A percentile compares a stretch with the other conserved stretches of the same genome.
These are phyloP conservation scores for Drosophila eugracilis DNA, from an alignment of 1,140 invertebrate genomes.

Conservation along the genomic window DNA sequence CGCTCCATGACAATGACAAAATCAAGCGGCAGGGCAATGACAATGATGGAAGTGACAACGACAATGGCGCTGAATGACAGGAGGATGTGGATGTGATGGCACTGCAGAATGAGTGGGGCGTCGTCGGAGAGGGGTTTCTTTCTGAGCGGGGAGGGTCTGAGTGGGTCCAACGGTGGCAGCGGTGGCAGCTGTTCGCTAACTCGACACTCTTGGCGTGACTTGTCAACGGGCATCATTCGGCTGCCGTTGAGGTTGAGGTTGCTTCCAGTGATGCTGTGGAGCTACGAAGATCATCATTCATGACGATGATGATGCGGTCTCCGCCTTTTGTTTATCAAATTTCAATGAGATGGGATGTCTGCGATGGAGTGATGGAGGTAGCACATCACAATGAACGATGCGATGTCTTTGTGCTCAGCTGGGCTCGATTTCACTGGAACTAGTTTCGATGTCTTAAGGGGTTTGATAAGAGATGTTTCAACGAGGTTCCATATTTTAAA, in stretches of 20 bases:
- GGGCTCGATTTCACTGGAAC: conserved; percentile 9
- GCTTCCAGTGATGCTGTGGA: conserved; percentile 21
- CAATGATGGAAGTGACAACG: conserved; percentile 77
- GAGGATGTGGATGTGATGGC: conserved; percentile 54
- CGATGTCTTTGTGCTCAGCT: conserved; percentile 13
- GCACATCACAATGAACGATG: conserved; percentile 20
- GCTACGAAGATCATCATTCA: conserved; percentile 38
- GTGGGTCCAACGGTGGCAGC: conserved; percentile 44
- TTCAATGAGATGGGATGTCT: conserved; percentile 36
- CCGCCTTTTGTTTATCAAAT: conserved; percentile 56
- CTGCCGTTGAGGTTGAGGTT: conserved; percentile 11
- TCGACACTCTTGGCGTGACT: conserved; percentile 68
- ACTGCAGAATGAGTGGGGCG: conserved; percentile 32
- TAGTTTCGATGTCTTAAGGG: not conserved
- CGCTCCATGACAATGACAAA: conserved; percentile 76
- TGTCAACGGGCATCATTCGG: conserved; percentile 69
- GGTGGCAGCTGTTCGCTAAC: conserved; percentile 64
- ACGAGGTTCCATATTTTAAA: too few relatives aligned
- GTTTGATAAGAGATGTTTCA: too few relatives aligned
- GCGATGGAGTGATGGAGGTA: conserved; percentile 32
- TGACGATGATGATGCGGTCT: conserved; percentile 51
- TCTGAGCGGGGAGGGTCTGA: conserved; percentile 1
- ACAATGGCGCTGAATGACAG: conserved; percentile 62
- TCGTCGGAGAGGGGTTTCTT: not conserved
- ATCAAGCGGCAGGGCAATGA: conserved; percentile 65